phyloP scores from a whole-genome alignment of 1,140 invertebrate genomes.

The Trichonephila clavipes region DNA sequence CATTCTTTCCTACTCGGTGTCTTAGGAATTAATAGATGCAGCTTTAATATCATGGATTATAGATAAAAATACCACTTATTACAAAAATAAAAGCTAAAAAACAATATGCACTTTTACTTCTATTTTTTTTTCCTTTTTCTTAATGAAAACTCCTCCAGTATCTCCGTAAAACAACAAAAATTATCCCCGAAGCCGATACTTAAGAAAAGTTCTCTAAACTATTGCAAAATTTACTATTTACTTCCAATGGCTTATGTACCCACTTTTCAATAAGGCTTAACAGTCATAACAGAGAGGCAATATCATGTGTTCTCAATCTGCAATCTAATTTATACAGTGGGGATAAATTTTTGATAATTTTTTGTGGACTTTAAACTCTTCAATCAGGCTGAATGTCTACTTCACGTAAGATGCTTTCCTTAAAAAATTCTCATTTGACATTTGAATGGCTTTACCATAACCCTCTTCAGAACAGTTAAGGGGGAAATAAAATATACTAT shows the following conservation, averaged over 20 bases:
- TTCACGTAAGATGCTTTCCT: background rate
- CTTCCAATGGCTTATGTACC: background rate
- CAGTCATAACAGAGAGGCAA: background rate
- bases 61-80: too few species aligned
- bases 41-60: too few species aligned
- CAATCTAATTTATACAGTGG: background rate
- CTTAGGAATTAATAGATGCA: too few species aligned
- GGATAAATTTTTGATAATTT: background rate
- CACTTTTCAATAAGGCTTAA: background rate
- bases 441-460: constrained; percentile 54
- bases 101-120: too few species aligned
- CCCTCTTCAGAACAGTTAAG: constrained; percentile 32
- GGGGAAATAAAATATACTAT: constrained; percentile 52
- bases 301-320: background rate
- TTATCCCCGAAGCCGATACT: too few species aligned
- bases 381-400: background rate
- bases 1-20: too few species aligned
- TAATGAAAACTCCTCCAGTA: too few species aligned
- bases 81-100: too few species aligned
- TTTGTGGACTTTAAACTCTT: background rate
- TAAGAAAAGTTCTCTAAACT: too few species aligned
- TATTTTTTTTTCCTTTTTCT: too few species aligned
- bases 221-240: too few species aligned
- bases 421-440: constrained; percentile 53
- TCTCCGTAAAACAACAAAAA: too few species aligned